phyloP scores from a whole-genome alignment of 2,888 invertebrate genomes.

The Blomia tropicalis region DNA sequence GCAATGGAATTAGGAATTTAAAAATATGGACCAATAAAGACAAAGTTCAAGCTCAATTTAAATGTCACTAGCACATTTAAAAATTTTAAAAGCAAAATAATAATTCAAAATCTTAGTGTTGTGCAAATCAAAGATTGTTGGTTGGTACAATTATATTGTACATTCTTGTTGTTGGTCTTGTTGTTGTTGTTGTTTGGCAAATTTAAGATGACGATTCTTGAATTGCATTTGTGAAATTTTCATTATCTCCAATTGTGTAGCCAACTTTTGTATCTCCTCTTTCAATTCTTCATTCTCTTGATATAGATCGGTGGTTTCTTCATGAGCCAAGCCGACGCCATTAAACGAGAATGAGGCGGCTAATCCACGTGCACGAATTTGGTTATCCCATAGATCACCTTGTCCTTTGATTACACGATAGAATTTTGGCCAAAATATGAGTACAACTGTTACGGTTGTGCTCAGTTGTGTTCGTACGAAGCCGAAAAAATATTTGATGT shows the following conservation, averaged over 20 bases:
- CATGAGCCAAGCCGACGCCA: constrained; percentile 65
- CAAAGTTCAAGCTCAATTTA: no score
- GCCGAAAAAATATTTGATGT: constrained; percentile 75
- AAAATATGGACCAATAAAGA: no score
- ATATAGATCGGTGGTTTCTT: constrained; percentile 60
- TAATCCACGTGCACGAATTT: constrained; percentile 62
- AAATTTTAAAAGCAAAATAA: no score
- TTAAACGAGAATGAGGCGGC: constrained; percentile 70
- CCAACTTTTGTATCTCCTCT: constrained; percentile 77
- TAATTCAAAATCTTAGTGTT: no score
- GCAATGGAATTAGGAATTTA: no score
- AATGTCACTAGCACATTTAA: no score
- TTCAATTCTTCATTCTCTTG: constrained; percentile 81
- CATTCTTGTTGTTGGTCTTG: no score
- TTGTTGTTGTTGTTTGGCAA: constrained; percentile 26
- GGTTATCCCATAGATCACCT: constrained; percentile 75
- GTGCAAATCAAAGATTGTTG: no score
- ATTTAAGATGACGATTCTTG: constrained; percentile 62
- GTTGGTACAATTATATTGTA: no score
- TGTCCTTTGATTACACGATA: constrained; percentile 63
- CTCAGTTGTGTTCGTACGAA: constrained; percentile 70
- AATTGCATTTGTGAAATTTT: constrained; percentile 84
- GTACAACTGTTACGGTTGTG: constrained; percentile 65
- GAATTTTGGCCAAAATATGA: constrained; percentile 72
- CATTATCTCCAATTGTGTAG: constrained; percentile 81